Conservation (phyloP, 2,797 vertebrate species). For the Hipposideros larvatus region DNA sequence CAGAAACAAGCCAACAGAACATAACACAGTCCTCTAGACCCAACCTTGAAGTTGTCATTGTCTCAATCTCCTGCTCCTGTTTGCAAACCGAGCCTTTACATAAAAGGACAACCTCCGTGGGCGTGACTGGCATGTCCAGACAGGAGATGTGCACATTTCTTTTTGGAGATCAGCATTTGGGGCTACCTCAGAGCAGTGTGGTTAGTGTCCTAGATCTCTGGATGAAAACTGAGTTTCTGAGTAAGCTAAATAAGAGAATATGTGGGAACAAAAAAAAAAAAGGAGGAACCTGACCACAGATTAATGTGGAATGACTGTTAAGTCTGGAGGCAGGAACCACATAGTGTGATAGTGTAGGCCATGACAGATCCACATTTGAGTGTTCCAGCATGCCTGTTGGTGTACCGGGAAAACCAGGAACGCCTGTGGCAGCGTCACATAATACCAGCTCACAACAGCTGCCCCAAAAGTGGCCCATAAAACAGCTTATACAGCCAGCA, state of each 20-base stretch:
- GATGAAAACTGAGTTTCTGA: neutral
- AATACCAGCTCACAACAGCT: neutral
- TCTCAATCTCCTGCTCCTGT: neutral
- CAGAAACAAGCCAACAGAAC: constrained; percentile 28
- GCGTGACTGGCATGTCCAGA: constrained; percentile 40
- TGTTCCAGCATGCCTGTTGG: neutral
- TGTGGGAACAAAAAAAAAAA: neutral
- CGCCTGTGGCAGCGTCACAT: neutral
- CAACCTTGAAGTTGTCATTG: constrained; percentile 9
- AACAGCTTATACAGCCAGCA: constrained; percentile 67
- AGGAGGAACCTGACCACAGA: neutral
- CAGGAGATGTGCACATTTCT: constrained; percentile 29
- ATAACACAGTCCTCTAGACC: neutral
- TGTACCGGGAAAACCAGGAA: neutral
- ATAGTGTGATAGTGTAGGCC: neutral
- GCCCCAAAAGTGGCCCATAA: neutral
- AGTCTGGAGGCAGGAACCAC: neutral
- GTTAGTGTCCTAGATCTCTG: constrained; percentile 39
- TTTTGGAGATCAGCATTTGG: constrained; percentile 36
- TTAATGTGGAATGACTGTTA: neutral
- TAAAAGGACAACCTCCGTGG: neutral
- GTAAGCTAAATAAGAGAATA: neutral
- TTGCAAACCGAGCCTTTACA: constrained; percentile 4
- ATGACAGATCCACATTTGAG: neutral
- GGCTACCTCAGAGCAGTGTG: neutral